phyloP scores from a whole-genome alignment of 1,140 invertebrate genomes.

The Atta texana region DNA sequence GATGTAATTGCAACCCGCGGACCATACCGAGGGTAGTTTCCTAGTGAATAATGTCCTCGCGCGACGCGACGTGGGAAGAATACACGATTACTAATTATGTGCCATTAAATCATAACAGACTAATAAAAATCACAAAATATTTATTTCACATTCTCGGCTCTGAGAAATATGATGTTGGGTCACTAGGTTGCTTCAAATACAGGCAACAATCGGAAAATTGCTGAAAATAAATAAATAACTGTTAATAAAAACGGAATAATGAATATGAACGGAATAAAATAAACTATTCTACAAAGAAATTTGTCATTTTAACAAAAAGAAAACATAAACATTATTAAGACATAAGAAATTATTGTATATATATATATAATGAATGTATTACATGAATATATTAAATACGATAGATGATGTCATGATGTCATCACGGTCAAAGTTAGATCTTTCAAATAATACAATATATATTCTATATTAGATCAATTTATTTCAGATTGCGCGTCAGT shows the following conservation, averaged over 20 bases:
- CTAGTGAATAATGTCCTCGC: neutral
- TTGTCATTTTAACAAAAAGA: neutral
- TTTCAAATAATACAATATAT: too few species aligned
- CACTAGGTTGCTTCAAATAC: neutral
- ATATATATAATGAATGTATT: too few species aligned
- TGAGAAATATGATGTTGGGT: neutral
- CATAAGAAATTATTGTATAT: too few species aligned
- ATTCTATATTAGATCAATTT: too few species aligned
- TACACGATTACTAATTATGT: neutral
- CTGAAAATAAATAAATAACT: neutral
- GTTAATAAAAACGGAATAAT: neutral
- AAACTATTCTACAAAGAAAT: neutral
- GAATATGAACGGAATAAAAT: neutral
- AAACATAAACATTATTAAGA: too few species aligned
- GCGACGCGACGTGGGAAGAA: neutral
- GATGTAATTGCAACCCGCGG: neutral
- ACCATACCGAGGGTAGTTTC: neutral
- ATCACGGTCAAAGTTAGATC: too few species aligned
- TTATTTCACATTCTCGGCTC: neutral
- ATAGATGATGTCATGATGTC: too few species aligned
- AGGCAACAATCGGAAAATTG: neutral
- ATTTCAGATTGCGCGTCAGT: too few species aligned
- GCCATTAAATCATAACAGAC: conserved; percentile 12
- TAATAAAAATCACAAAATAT: conserved; percentile 26
- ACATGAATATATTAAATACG: too few species aligned